A percentile compares a stretch with the other conserved stretches of the same genome.
phyloP scores from a whole-genome alignment of 2,797 vertebrate genomes.

The Meriones psammophilus region DNA sequence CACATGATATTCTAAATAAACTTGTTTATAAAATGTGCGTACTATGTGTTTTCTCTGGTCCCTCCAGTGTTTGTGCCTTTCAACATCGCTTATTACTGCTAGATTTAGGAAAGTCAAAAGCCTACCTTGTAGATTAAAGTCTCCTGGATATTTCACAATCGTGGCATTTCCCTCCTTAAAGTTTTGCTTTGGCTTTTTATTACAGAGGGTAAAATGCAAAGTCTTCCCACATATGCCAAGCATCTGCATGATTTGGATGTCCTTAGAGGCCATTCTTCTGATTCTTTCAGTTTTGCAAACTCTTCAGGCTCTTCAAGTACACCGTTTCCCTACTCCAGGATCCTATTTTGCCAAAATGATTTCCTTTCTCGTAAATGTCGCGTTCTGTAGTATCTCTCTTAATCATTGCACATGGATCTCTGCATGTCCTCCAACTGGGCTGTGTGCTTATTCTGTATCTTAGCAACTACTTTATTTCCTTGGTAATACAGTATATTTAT shows the following conservation, averaged over 20 bases:
- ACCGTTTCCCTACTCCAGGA: not conserved
- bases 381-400: not conserved
- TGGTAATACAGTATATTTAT: not conserved
- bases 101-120: not conserved
- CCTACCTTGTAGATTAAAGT: not conserved
- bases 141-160: not conserved
- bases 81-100: not conserved
- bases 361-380: not conserved
- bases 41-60: not conserved
- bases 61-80: not conserved
- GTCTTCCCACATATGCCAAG: not conserved
- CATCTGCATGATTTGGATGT: not conserved
- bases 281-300: not conserved
- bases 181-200: not conserved
- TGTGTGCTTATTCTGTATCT: not conserved
- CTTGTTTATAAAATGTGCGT: not conserved
- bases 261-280: not conserved
- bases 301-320: not conserved
- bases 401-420: not conserved
- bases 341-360: not conserved
- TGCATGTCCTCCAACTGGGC: not conserved
- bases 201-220: not conserved
- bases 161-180: not conserved
- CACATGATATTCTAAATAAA: not conserved
- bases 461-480: not conserved